These are phyloP conservation scores for Palythoa heliodiscus DNA, from an alignment of 92 coral and sea anemone species.

Conservation along the genomic window DNA sequence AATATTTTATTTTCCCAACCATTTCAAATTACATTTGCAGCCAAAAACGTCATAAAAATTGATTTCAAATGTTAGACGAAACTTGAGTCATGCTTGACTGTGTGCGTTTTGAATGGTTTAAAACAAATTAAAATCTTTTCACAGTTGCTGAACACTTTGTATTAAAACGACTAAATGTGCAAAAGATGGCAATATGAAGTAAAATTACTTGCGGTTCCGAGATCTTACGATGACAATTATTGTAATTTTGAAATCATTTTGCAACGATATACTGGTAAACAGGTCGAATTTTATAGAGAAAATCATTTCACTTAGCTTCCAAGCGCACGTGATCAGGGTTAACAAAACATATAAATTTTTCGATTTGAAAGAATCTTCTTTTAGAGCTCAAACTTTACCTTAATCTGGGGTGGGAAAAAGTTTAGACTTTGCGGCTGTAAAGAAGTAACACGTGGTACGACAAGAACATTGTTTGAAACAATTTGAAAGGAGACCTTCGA, in stretches of 20 bases:
- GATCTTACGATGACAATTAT: not conserved
- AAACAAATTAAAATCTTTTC: not conserved
- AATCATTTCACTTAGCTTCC: too few relatives aligned
- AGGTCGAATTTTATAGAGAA: not conserved
- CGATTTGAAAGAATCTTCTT: too few relatives aligned
- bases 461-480: too few relatives aligned
- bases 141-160: not conserved
- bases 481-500: too few relatives aligned
- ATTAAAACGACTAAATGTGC: not conserved
- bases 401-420: too few relatives aligned
- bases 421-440: too few relatives aligned
- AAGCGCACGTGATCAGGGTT: too few relatives aligned
- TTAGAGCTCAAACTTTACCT: too few relatives aligned
- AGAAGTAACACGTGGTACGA: too few relatives aligned
- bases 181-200: not conserved
- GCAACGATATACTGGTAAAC: not conserved
- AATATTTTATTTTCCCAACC: constrained; percentile 11
- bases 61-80: constrained; percentile 5
- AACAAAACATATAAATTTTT: too few relatives aligned
- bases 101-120: not conserved
- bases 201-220: not conserved
- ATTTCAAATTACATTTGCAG: constrained; percentile 1
- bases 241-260: not conserved
- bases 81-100: not conserved
- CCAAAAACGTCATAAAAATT: constrained; percentile 4